Evolutionary conservation across 2,797 vertebrate species (phyloP).

Genomic region (Sebastes aleutianus): DNA sequence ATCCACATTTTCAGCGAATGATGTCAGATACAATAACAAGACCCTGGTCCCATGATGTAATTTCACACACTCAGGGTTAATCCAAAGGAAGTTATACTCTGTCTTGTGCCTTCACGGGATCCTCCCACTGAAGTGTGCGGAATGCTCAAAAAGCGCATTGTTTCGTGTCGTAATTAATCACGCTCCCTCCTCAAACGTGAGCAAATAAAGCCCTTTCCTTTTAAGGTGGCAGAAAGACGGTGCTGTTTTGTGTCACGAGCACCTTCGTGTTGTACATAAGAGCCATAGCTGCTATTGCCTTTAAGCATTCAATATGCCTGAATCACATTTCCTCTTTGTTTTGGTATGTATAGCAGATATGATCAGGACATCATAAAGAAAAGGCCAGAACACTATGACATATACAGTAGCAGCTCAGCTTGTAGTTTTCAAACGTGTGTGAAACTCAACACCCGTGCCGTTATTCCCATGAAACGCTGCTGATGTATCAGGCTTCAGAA

Average conservation of each 20-base stretch:
- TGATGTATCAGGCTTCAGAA: conserved; percentile 33
- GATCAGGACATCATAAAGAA: conserved; percentile 9
- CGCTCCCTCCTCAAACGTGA: neutral
- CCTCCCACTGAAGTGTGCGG: conserved; percentile 1
- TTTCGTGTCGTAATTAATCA: conserved; percentile 29
- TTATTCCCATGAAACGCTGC: conserved; percentile 21
- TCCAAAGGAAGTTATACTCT: conserved; percentile 41
- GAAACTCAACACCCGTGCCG: conserved; percentile 36
- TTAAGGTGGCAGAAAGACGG: conserved; percentile 20
- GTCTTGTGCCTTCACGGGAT: conserved; percentile 35
- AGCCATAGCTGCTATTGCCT: neutral
- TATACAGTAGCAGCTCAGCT: neutral
- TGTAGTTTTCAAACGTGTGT: conserved; percentile 2
- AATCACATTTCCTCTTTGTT: conserved; percentile 34
- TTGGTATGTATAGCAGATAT: neutral
- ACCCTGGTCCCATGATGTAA: conserved; percentile 53
- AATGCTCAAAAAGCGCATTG: conserved; percentile 24
- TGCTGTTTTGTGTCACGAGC: conserved; percentile 39
- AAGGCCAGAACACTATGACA: neutral
- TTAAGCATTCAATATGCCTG: neutral
- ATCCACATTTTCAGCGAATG: conserved; percentile 50
- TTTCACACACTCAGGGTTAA: conserved; percentile 47
- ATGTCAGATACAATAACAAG: conserved; percentile 56
- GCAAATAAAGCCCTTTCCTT: conserved; percentile 28
- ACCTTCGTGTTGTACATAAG: neutral